A percentile compares a stretch with the other conserved stretches of the same genome.
phyloP scores from a whole-genome alignment of 2,888 invertebrate species.

The Siphlonurus alternatus region DNA sequence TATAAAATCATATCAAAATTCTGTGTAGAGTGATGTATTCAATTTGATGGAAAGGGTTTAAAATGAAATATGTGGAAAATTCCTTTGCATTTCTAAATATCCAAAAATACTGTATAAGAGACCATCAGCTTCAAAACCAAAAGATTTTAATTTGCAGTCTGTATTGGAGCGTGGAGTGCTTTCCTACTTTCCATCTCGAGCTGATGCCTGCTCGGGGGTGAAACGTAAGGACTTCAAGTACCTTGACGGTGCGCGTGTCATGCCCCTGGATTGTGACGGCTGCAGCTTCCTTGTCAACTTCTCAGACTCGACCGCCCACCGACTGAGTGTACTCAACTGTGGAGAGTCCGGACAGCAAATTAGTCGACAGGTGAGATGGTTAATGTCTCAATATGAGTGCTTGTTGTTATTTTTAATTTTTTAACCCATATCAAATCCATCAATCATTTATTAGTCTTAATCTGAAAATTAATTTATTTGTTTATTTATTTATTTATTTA shows the following conservation, averaged over 20 bases:
- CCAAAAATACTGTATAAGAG: too few relatives aligned
- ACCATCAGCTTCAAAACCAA: too few relatives aligned
- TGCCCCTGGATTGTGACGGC: slow-evolving; percentile 27
- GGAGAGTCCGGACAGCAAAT: slow-evolving; percentile 23
- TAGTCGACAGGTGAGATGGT: slow-evolving; percentile 29
- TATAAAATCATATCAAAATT: too few relatives aligned
- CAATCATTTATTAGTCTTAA: slow-evolving; percentile 7
- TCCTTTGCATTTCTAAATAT: too few relatives aligned
- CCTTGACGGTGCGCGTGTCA: slow-evolving; percentile 39
- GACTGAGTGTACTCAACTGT: slow-evolving; percentile 28
- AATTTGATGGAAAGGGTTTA: too few relatives aligned
- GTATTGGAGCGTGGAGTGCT: slow-evolving; percentile 49
- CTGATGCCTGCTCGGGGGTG: slow-evolving; percentile 41
- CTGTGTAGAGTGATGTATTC: too few relatives aligned
- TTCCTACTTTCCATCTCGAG: slow-evolving; percentile 39
- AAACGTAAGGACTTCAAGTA: slow-evolving; percentile 42
- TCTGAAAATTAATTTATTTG: too few relatives aligned
- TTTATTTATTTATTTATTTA: too few relatives aligned
- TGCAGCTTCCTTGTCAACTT: slow-evolving; percentile 33
- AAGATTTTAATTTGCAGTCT: slow-evolving; percentile 28
- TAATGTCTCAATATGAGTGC: background rate
- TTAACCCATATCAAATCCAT: background rate
- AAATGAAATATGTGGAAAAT: too few relatives aligned
- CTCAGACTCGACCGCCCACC: slow-evolving; percentile 40
- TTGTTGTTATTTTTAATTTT: background rate